Conservation (phyloP, 2,113 vertebrate species). For the Caloenas nicobarica region DNA sequence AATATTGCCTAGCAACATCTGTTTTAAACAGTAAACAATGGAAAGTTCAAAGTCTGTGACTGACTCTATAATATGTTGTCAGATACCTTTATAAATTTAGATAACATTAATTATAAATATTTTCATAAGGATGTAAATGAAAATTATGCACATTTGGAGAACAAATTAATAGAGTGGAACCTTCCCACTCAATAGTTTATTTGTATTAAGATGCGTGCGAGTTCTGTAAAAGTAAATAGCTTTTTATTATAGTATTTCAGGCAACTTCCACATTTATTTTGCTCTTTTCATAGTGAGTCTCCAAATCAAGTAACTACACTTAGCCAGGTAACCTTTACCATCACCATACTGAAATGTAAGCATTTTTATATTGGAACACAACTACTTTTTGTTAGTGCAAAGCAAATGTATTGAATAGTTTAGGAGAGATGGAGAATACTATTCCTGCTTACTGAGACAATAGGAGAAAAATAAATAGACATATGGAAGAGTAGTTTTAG, state of each 20-base stretch:
- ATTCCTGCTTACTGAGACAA: background rate
- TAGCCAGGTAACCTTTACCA: background rate
- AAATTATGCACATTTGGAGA: background rate
- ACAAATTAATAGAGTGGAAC: background rate
- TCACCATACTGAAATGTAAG: background rate
- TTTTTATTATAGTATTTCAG: background rate
- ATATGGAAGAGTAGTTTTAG: background rate
- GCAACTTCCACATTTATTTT: background rate
- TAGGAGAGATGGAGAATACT: background rate
- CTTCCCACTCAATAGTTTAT: background rate
- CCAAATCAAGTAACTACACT: background rate
- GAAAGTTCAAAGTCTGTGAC: background rate
- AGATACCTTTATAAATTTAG: background rate
- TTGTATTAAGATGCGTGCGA: background rate
- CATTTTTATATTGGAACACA: conserved; percentile 1
- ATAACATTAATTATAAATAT: background rate
- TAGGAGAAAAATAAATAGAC: background rate
- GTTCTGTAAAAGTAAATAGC: background rate
- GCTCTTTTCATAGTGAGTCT: background rate
- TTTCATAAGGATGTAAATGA: background rate
- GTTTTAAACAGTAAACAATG: background rate
- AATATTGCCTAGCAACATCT: background rate
- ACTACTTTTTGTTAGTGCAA: background rate
- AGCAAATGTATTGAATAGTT: background rate
- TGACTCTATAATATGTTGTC: background rate